Conservation (phyloP, 2,888 invertebrate genomes). For the Sminthurides aquaticus region DNA sequence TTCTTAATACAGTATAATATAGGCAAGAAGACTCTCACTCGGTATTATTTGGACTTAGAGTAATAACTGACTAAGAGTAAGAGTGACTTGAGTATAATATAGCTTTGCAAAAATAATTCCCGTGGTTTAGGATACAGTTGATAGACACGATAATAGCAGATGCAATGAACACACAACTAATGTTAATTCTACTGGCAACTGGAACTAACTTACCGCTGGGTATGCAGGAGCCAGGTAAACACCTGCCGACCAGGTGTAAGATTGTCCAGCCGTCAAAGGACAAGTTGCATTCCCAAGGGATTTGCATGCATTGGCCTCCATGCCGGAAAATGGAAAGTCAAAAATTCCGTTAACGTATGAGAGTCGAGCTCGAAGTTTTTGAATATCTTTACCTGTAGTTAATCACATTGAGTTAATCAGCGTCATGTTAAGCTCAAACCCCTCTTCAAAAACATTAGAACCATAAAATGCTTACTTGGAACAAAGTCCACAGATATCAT, state of each 20-base stretch:
- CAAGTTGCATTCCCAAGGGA: background rate
- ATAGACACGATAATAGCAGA: too few relatives aligned
- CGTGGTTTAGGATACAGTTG: too few relatives aligned
- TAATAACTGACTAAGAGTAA: too few relatives aligned
- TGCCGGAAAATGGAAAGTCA: slow-evolving; percentile 10
- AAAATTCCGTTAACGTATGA: background rate
- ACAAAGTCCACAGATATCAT: slow-evolving; percentile 58
- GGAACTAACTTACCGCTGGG: slow-evolving; percentile 16
- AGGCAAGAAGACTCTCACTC: too few relatives aligned
- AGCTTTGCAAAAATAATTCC: background rate
- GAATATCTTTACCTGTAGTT: background rate
- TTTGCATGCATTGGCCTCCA: slow-evolving; percentile 8
- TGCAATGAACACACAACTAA: background rate
- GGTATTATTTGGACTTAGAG: too few relatives aligned
- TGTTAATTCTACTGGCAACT: too few relatives aligned
- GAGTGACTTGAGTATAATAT: too few relatives aligned
- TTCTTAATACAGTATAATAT: too few relatives aligned
- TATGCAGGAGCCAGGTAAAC: slow-evolving; percentile 1
- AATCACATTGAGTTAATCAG: background rate
- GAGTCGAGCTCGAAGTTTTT: background rate
- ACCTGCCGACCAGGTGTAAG: slow-evolving; percentile 6
- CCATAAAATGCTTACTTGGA: slow-evolving; percentile 51
- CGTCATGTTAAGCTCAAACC: too few relatives aligned
- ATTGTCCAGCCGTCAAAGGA: slow-evolving; percentile 1
- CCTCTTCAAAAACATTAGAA: background rate